Conservation (phyloP, 2,888 invertebrate species). For the Parnassius apollo region DNA sequence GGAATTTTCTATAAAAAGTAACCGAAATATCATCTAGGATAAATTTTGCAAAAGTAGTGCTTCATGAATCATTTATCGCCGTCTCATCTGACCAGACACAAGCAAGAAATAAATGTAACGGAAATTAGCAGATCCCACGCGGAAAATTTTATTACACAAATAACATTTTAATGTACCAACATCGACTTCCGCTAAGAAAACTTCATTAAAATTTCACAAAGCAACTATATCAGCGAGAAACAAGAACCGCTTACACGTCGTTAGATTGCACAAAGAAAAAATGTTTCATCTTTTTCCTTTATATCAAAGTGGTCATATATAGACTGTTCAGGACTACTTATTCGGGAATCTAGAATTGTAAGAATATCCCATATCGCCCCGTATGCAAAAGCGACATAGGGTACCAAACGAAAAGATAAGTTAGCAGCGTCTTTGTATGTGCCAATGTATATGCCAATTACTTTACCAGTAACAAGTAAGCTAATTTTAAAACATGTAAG, state of each 20-base stretch:
- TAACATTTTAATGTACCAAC: slow-evolving; percentile 47
- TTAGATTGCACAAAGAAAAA: background rate
- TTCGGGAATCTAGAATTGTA: too few relatives aligned
- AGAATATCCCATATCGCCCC: too few relatives aligned
- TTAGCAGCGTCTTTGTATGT: too few relatives aligned
- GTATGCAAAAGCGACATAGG: too few relatives aligned
- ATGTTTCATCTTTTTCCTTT: too few relatives aligned
- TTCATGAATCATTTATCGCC: slow-evolving; percentile 30
- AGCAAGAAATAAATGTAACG: slow-evolving; percentile 53
- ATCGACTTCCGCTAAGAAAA: slow-evolving; percentile 43
- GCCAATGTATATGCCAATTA: too few relatives aligned
- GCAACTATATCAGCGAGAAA: slow-evolving; percentile 46
- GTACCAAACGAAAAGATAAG: too few relatives aligned
- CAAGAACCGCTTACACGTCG: slow-evolving; percentile 36
- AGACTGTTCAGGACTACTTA: too few relatives aligned
- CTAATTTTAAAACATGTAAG: too few relatives aligned
- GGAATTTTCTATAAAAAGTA: too few relatives aligned
- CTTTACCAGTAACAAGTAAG: too few relatives aligned
- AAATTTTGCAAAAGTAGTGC: slow-evolving; percentile 29
- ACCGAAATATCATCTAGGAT: background rate
- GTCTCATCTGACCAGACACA: slow-evolving; percentile 45
- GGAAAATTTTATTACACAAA: slow-evolving; percentile 45
- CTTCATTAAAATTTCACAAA: slow-evolving; percentile 46
- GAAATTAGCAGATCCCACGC: slow-evolving; percentile 55
- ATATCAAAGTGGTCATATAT: too few relatives aligned